phyloP scores from a whole-genome alignment of 2,888 invertebrate species.

The Peribatodes rhomboidaria region DNA sequence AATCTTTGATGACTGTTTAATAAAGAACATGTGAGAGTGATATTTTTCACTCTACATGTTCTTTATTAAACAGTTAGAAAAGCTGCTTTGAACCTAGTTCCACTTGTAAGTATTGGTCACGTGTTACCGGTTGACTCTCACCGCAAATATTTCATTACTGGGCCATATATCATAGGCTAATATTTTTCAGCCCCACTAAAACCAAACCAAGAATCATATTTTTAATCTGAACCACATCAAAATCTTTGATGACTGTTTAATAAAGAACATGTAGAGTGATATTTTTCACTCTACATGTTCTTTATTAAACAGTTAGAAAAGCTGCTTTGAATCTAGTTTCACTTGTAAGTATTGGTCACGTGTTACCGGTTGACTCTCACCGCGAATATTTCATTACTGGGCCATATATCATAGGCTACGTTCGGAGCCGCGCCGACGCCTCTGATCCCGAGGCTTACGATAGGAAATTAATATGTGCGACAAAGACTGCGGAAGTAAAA shows the following conservation, averaged over 20 bases:
- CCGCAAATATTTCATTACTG: conserved; percentile 83
- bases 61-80: no score
- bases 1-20: neutral
- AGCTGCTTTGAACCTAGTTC: neutral
- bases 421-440: conserved; percentile 73
- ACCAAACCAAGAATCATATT: no score
- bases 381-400: conserved; percentile 83
- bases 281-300: no score
- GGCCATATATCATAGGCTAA: conserved; percentile 58
- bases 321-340: neutral
- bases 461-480: conserved; percentile 77
- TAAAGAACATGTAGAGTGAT: no score
- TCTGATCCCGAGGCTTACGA: conserved; percentile 79
- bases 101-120: conserved; percentile 6
- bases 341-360: conserved; percentile 11
- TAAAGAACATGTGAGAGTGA: no score
- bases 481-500: conserved; percentile 52
- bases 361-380: conserved; percentile 54
- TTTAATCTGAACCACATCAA: conserved; percentile 31
- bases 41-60: no score
- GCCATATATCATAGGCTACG: conserved; percentile 81
- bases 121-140: conserved; percentile 52
- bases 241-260: neutral
- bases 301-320: no score
- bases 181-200: no score